These are phyloP conservation scores for Chauna torquata DNA, from an alignment of 2,113 vertebrate species.

Conservation along the genomic window DNA sequence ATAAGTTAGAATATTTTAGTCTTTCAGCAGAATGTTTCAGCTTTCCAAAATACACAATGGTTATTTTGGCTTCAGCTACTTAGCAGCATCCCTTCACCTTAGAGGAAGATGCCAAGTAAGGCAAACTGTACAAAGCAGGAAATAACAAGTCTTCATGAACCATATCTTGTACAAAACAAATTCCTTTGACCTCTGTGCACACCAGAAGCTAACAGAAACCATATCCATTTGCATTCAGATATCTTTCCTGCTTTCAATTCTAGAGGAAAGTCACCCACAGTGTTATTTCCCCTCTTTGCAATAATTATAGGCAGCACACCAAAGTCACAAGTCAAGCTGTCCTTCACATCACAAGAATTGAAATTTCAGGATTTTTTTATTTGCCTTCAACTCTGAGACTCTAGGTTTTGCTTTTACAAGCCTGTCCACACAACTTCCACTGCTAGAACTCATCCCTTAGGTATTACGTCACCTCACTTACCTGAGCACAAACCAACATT, in stretches of 20 bases:
- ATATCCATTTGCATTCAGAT: background rate
- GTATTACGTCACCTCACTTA: background rate
- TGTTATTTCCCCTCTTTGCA: background rate
- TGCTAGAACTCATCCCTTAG: background rate
- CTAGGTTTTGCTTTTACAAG: background rate
- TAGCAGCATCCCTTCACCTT: background rate
- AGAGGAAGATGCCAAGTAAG: background rate
- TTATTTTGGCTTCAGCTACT: background rate
- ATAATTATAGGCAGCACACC: background rate
- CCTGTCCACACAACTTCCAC: background rate
- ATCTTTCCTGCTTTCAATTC: background rate
- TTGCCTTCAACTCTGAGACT: background rate
- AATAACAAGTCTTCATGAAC: background rate
- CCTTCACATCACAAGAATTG: background rate
- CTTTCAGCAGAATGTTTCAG: background rate
- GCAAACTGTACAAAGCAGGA: background rate
- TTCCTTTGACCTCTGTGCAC: background rate
- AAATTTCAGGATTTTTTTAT: background rate
- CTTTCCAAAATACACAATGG: background rate
- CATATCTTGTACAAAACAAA: background rate
- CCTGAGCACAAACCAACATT: background rate
- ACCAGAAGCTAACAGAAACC: conserved; percentile 4
- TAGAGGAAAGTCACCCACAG: background rate
- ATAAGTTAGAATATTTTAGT: background rate
- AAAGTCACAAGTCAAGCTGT: background rate